These are phyloP conservation scores for Melanaphis sacchari DNA, from an alignment of 1,140 invertebrate species.

Conservation along the genomic window DNA sequence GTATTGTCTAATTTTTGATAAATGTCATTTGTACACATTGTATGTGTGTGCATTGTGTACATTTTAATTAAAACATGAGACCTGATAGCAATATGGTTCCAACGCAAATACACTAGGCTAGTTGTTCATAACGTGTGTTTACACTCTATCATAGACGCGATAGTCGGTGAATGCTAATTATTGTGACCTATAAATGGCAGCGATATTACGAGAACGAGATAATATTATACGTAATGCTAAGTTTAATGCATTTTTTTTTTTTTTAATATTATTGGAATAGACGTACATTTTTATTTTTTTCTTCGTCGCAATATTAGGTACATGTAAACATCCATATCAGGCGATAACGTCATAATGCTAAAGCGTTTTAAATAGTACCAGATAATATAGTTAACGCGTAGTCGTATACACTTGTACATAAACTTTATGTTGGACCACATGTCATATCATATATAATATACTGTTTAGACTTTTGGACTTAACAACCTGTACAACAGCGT, in stretches of 20 bases:
- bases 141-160: background rate
- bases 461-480: background rate
- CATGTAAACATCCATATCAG: background rate
- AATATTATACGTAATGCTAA: background rate
- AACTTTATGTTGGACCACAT: background rate
- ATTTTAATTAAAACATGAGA: slow-evolving; percentile 32
- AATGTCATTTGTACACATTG: background rate
- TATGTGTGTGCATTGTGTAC: background rate
- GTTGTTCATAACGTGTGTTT: slow-evolving; percentile 1
- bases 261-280: background rate
- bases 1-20: slow-evolving; percentile 32
- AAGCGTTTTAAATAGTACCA: too few relatives aligned
- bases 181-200: slow-evolving; percentile 5
- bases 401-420: background rate
- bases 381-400: too few relatives aligned
- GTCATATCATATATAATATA: background rate
- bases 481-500: too few relatives aligned
- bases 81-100: background rate
- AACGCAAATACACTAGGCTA: background rate
- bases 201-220: background rate
- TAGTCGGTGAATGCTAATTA: slow-evolving; percentile 21
- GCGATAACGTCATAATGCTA: background rate
- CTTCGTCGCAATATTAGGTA: background rate
- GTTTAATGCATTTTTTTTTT: background rate
- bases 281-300: background rate